Evolutionary conservation across 2,888 invertebrate genomes (phyloP).

Genomic region (Pollenia angustigena): DNA sequence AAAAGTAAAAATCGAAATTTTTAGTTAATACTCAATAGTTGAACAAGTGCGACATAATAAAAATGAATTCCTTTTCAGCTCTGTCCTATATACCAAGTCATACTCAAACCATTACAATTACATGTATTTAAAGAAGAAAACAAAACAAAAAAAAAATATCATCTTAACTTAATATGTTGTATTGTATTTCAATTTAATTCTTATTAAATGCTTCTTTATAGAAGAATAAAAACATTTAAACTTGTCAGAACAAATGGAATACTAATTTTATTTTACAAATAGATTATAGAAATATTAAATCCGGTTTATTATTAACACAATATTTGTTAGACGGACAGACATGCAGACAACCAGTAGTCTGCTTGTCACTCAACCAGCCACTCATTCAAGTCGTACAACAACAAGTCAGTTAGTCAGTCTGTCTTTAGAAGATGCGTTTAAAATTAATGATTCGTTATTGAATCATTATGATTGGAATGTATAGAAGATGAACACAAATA

Average conservation of each 20-base stretch:
- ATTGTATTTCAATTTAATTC: slow-evolving; percentile 62
- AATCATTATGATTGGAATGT: slow-evolving; percentile 51
- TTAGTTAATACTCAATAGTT: too few species aligned
- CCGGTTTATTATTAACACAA: slow-evolving; percentile 57
- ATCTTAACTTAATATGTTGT: slow-evolving; percentile 4
- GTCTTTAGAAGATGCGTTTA: slow-evolving; percentile 54
- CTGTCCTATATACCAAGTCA: neutral
- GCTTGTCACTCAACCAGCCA: slow-evolving; percentile 18
- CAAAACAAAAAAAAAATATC: neutral
- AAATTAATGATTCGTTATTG: slow-evolving; percentile 56
- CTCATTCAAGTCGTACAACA: slow-evolving; percentile 7
- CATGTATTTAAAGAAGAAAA: neutral
- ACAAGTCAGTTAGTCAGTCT: slow-evolving; percentile 12
- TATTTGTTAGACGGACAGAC: slow-evolving; percentile 8
- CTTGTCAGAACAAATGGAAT: slow-evolving; percentile 66
- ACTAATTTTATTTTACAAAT: slow-evolving; percentile 61
- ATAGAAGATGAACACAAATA: neutral
- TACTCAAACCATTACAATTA: slow-evolving; percentile 8
- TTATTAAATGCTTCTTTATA: slow-evolving; percentile 52
- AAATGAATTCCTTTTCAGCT: slow-evolving; percentile 9
- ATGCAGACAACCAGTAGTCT: slow-evolving; percentile 7
- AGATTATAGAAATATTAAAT: slow-evolving; percentile 56
- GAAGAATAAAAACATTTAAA: slow-evolving; percentile 11
- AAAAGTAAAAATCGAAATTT: too few species aligned
- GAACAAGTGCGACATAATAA: neutral